Evolutionary conservation across 1,140 invertebrate species (phyloP), one percentile per base, ranked within the genome.

Genomic region (Drosophila littoralis): DNA sequence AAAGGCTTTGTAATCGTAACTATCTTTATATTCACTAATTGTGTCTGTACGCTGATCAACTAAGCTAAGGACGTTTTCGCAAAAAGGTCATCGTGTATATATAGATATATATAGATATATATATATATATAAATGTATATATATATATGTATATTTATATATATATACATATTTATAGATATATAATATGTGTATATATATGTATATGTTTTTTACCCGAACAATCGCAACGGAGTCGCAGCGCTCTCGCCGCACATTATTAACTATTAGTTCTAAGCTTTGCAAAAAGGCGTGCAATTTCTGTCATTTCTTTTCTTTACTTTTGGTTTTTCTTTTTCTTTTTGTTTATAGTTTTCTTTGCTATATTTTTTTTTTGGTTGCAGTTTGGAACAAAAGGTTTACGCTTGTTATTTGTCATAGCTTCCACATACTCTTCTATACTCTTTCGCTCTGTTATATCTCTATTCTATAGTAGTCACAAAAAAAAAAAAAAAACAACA

Each of bases 61-160:
- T 85, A 85, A 85, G 81, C 81, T 85, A 85, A 85, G 81, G 81
- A 85, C 81, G 81, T 85, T 85, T 84, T 85, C 73, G 73, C 73
- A 84, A 84, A 77, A 84, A 84, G 81, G 81, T 84, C 81, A 84
- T 80, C 69, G 64, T 80, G 65, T 67, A 60, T 22, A 38, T 43
- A 36, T 57, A 28, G 10, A 15, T 51, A 45, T 52, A 61, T 43
- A 54, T 28, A 59, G 59, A 52, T 58, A 50, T 38, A 38, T 58
- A 28, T 54, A 54, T 63, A 57, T 59, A 68, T n/a, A 46, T 43
- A 54, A 38, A 28, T 22, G 8, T 59, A 32, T 61, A 40, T 13
- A 67, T 28, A 36, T 48, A 70, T 46, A 35, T 33, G 54, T 69
- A 35, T 55, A 48, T 22, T 15, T 32, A 17, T 63, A 38, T 45